Percentiles rank a stretch among this genome's conserved stretches.
These are phyloP conservation scores for Candidula unifasciata DNA, from an alignment of 2,888 invertebrate genomes.

Conservation along the genomic window DNA sequence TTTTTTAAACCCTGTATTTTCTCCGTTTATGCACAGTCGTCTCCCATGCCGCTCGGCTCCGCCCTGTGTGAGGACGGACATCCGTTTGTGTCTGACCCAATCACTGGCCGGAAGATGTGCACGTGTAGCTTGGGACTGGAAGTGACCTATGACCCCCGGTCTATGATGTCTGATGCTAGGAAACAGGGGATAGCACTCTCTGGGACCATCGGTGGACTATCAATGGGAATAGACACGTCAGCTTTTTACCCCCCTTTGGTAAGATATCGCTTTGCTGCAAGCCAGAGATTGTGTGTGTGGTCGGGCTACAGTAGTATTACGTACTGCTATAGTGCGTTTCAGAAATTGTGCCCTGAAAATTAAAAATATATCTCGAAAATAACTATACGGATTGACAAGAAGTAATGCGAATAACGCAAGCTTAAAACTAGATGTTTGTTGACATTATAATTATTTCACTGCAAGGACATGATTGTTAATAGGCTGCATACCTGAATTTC, in stretches of 20 bases:
- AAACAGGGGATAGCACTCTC: conserved; percentile 28
- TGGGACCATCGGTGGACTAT: not conserved
- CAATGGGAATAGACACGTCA: conserved; percentile 35
- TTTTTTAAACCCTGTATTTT: not conserved
- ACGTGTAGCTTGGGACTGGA: conserved; percentile 42
- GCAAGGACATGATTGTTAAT: too few species aligned
- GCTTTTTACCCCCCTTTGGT: conserved; percentile 51
- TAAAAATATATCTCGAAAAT: too few species aligned
- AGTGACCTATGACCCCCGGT: conserved; percentile 2
- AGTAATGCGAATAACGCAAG: too few species aligned
- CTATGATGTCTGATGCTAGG: conserved; percentile 22
- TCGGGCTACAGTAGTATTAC: too few species aligned
- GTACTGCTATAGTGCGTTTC: too few species aligned
- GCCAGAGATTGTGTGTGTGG: too few species aligned
- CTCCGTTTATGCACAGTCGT: conserved; percentile 19
- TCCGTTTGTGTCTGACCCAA: conserved; percentile 46
- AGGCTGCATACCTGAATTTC: too few species aligned
- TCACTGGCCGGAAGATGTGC: conserved; percentile 41
- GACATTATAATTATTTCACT: too few species aligned
- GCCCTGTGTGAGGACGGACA: conserved; percentile 48
- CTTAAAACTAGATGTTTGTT: too few species aligned
- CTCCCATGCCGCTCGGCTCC: conserved; percentile 26
- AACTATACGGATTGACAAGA: too few species aligned
- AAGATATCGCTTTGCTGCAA: conserved; percentile 20
- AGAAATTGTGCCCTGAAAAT: too few species aligned